Evolutionary conservation across 2,113 vertebrate genomes (phyloP).

Genomic region (Syrmaticus mikado): DNA sequence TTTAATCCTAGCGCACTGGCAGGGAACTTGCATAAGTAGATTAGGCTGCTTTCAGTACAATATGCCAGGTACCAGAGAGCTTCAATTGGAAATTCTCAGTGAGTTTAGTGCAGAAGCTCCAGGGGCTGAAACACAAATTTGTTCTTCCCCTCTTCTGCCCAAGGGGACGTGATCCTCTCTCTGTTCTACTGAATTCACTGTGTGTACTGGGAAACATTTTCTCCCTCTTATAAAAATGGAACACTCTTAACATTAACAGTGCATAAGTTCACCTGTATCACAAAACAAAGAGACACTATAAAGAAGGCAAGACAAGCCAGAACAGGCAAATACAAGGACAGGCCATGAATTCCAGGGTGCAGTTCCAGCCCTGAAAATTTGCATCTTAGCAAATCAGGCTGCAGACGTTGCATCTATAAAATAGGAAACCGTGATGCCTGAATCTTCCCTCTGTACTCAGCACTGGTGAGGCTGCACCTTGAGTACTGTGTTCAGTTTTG

Average conservation of each 20-base stretch:
- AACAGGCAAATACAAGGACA: not conserved
- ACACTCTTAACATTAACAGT: not conserved
- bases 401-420: not conserved
- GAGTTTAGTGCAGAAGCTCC: not conserved
- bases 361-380: not conserved
- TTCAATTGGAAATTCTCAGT: not conserved
- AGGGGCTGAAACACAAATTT: not conserved
- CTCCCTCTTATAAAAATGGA: not conserved
- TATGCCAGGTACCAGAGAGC: not conserved
- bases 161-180: not conserved
- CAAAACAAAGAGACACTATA: not conserved
- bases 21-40: slow-evolving; percentile 5
- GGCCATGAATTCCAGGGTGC: not conserved
- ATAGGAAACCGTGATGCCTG: not conserved
- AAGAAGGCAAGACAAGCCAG: not conserved
- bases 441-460: no score
- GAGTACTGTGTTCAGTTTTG: no score
- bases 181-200: not conserved
- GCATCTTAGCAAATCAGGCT: not conserved
- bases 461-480: no score
- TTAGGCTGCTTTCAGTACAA: slow-evolving; percentile 14
- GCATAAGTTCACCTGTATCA: not conserved
- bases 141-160: not conserved
- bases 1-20: slow-evolving; percentile 10
- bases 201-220: not conserved